Evolutionary conservation across 2,113 vertebrate genomes (phyloP).

Genomic region (Pterocles burchelli): DNA sequence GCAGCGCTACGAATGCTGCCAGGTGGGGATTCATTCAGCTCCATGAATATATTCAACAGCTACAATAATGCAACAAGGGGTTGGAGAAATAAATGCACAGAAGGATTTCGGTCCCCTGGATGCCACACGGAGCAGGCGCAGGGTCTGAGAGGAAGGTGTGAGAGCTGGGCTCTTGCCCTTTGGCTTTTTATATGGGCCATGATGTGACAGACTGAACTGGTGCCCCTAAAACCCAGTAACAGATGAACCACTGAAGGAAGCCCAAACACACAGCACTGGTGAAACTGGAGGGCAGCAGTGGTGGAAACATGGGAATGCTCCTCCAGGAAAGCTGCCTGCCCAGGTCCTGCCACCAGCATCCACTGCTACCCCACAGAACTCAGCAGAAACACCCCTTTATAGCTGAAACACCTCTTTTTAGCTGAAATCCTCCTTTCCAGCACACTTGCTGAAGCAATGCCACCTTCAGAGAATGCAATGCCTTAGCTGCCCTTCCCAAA

Average conservation of each 20-base stretch:
- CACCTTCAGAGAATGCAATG: rapidly evolving
- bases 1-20: conserved; percentile 11
- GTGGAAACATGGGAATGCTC: background rate
- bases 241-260: background rate
- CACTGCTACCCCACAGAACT: background rate
- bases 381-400: background rate
- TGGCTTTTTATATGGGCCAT: background rate
- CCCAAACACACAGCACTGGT: background rate
- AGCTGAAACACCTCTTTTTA: background rate
- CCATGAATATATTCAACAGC: conserved; percentile 44
- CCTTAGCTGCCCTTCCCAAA: background rate
- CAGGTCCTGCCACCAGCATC: background rate
- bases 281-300: background rate
- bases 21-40: conserved; percentile 43
- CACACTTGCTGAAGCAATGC: rapidly evolving
- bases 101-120: background rate
- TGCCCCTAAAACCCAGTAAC: background rate
- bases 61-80: background rate
- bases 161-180: background rate
- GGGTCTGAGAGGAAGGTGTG: background rate
- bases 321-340: background rate
- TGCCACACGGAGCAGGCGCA: background rate
- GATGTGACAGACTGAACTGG: background rate
- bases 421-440: background rate
- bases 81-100: background rate